phyloP scores from a whole-genome alignment of 2,888 invertebrate genomes.

The Phortica magna region DNA sequence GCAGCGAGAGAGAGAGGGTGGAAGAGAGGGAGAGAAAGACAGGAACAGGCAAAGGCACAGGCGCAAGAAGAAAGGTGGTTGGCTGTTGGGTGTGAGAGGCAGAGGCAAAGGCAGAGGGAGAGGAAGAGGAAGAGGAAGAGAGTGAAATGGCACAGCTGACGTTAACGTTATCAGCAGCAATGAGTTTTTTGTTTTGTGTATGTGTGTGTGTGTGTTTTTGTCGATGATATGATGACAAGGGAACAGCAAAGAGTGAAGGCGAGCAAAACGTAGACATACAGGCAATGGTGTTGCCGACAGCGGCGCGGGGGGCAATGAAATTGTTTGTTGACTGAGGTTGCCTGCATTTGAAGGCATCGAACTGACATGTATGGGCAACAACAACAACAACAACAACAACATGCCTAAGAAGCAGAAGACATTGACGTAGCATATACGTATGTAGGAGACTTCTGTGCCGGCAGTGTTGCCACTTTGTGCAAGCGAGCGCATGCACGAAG shows the following conservation, averaged over 20 bases:
- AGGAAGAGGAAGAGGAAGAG: no score
- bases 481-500: neutral
- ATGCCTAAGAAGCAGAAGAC: no score
- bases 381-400: neutral
- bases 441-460: neutral
- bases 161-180: conserved; percentile 63
- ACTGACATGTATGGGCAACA: conserved; percentile 40
- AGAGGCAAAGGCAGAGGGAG: neutral
- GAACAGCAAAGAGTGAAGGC: no score
- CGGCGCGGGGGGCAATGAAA: neutral
- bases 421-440: neutral
- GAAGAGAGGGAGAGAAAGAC: no score
- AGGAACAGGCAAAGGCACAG: neutral
- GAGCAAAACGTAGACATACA: no score
- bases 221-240: no score
- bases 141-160: conserved; percentile 61
- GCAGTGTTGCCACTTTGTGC: conserved; percentile 29
- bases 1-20: no score
- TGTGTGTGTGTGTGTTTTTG: conserved; percentile 44
- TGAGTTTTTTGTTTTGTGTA: conserved; percentile 41
- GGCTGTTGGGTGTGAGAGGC: no score
- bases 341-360: conserved; percentile 70
- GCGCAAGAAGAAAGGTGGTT: no score
- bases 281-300: neutral
- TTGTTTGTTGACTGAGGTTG: conserved; percentile 70